Percentiles rank a stretch among this genome's conserved stretches.
Evolutionary conservation across 2,797 vertebrate genomes (phyloP).

Genomic region (Sebastes jordani): DNA sequence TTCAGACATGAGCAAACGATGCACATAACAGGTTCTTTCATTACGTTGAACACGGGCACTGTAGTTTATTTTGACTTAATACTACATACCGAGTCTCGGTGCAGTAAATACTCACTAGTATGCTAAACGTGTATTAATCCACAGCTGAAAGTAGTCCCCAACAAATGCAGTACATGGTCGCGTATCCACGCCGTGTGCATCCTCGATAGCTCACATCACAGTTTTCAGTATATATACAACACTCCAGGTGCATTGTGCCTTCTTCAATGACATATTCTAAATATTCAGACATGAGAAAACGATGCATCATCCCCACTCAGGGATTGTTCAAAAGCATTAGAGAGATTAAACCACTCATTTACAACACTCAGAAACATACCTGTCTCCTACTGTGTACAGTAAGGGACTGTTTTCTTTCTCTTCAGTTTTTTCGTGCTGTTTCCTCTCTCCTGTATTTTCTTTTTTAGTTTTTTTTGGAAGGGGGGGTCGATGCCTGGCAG

Average conservation of each 20-base stretch:
- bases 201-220: neutral
- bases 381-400: neutral
- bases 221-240: neutral
- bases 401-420: neutral
- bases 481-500: conserved; percentile 41
- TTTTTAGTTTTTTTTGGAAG: neutral
- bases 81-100: neutral
- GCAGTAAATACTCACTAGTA: neutral
- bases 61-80: neutral
- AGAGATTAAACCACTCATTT: conserved; percentile 29
- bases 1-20: conserved; percentile 7
- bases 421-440: neutral
- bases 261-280: neutral
- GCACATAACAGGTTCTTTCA: neutral
- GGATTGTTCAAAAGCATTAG: neutral
- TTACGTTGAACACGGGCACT: neutral
- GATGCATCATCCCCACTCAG: neutral
- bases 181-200: no score
- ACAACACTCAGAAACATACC: conserved; percentile 16
- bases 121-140: conserved; percentile 3
- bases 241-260: neutral
- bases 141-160: neutral
- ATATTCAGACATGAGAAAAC: neutral
- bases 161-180: no score
- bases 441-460: neutral